phyloP scores from a whole-genome alignment of 2,113 vertebrate species.

The Mirza zaza region DNA sequence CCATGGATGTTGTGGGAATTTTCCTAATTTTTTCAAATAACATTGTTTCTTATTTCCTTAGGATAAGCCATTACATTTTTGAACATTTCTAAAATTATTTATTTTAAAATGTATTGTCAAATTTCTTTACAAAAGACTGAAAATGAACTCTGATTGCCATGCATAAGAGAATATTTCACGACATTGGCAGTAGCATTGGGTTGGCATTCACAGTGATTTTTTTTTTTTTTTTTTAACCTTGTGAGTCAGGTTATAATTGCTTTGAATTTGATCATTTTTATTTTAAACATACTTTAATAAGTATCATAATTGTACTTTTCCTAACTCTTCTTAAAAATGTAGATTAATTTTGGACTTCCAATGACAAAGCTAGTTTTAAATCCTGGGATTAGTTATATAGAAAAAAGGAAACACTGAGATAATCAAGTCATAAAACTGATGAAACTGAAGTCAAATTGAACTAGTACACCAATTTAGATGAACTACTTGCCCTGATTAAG shows the following conservation, averaged over 20 bases:
- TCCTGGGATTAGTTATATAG: background rate
- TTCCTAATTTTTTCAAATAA: background rate
- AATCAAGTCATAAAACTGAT: background rate
- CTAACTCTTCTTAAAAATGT: background rate
- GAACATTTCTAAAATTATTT: background rate
- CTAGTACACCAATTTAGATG: background rate
- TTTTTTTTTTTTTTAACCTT: background rate
- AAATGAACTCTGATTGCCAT: background rate
- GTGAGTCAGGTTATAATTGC: background rate
- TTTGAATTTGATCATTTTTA: constrained; percentile 1
- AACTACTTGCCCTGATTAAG: background rate
- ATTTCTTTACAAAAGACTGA: background rate
- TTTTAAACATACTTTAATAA: constrained; percentile 17
- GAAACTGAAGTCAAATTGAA: constrained; percentile 29
- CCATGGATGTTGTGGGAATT: background rate
- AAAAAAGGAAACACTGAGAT: background rate
- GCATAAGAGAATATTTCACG: background rate
- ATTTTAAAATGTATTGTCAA: background rate
- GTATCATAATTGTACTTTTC: background rate
- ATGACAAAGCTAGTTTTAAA: constrained; percentile 19
- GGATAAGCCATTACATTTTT: background rate
- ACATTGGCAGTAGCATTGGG: background rate
- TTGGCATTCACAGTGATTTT: background rate
- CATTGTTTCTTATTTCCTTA: background rate
- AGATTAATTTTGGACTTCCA: background rate